Conservation (phyloP, 2,888 invertebrate species). For the Teleogryllus oceanicus region DNA sequence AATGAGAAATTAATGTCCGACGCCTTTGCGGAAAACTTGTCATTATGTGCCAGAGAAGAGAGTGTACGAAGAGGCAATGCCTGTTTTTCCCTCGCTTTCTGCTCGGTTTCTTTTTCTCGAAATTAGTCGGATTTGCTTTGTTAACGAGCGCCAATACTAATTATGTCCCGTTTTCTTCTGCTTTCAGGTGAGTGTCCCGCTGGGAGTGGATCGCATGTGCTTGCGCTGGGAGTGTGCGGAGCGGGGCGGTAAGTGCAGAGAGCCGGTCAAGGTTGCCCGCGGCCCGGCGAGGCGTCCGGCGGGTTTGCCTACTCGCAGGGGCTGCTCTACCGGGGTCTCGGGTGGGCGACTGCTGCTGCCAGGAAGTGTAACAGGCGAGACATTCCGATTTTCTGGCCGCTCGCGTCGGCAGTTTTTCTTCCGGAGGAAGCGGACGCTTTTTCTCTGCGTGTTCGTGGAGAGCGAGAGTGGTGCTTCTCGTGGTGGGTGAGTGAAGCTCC, state of each 20-base stretch:
- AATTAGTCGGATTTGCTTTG: neutral
- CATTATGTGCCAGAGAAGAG: no score
- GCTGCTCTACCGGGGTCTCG: neutral
- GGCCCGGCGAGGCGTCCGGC: neutral
- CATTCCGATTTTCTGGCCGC: constrained; percentile 1
- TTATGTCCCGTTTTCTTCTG: neutral
- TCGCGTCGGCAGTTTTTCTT: no score
- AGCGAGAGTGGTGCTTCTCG: no score
- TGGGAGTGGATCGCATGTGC: neutral
- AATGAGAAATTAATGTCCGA: no score
- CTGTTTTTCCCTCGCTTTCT: neutral
- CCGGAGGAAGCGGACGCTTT: neutral
- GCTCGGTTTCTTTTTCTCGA: neutral
- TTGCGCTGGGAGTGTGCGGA: neutral
- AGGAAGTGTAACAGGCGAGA: neutral
- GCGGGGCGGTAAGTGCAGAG: neutral
- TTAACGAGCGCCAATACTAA: neutral
- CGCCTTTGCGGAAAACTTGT: no score
- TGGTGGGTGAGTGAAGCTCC: no score
- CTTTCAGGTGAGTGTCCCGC: constrained; percentile 3
- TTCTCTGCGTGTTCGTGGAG: neutral
- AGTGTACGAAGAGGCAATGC: no score
- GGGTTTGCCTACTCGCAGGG: neutral
- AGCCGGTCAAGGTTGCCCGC: neutral
- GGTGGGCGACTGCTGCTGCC: neutral